Conservation (phyloP, 2,888 invertebrate species). For the Agrochola lota region DNA sequence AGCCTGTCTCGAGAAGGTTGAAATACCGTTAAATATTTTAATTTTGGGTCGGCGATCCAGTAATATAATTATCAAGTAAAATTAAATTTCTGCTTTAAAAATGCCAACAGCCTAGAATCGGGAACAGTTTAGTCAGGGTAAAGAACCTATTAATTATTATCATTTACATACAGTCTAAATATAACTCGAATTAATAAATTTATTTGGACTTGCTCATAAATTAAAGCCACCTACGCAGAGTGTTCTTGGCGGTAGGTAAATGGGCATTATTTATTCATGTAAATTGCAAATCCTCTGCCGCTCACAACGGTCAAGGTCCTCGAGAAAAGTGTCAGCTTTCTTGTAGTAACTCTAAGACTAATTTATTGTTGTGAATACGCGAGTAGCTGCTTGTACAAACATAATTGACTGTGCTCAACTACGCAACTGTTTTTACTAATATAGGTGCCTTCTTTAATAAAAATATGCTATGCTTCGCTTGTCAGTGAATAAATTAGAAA, state of each 20-base stretch:
- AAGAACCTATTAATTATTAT: not conserved
- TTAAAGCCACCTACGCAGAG: not conserved
- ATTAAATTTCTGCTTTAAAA: not conserved
- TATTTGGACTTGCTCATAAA: not conserved
- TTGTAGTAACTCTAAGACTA: not conserved
- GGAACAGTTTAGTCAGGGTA: not conserved
- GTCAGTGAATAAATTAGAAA: not conserved
- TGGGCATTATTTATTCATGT: constrained; percentile 18
- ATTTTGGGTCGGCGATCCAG: too few relatives aligned
- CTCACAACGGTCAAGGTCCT: not conserved
- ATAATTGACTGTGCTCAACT: not conserved
- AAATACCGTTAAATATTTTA: not conserved
- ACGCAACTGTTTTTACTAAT: not conserved
- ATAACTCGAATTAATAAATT: not conserved
- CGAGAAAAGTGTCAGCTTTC: not conserved
- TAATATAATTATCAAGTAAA: not conserved
- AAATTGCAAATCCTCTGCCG: constrained; percentile 12
- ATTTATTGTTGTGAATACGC: not conserved
- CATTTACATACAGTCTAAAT: not conserved
- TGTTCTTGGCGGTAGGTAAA: not conserved
- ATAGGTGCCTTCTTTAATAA: not conserved
- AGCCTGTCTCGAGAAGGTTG: not conserved
- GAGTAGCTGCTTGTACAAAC: not conserved
- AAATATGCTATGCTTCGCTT: too few relatives aligned
- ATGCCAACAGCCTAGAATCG: too few relatives aligned